phyloP scores from a whole-genome alignment of 2,888 invertebrate species.

The Crematogaster levior region DNA sequence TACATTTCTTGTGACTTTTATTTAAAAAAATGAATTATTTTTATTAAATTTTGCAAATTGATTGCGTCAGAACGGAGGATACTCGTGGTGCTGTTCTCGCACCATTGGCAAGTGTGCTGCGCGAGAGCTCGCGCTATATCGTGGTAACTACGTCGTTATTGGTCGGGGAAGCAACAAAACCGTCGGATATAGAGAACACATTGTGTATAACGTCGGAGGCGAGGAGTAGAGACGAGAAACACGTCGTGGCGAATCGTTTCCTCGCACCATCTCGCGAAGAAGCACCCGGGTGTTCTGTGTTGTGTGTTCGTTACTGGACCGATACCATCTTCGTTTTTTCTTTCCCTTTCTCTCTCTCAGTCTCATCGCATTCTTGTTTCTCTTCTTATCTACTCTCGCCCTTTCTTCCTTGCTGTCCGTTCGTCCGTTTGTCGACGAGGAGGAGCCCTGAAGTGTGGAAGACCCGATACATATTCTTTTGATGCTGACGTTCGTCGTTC shows the following conservation, averaged over 20 bases:
- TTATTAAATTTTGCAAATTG: background rate
- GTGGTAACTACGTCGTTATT: conserved; percentile 53
- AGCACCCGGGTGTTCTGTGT: conserved; percentile 68
- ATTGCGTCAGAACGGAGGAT: background rate
- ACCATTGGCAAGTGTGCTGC: conserved; percentile 30
- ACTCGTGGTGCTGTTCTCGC: background rate
- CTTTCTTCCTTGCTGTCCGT: conserved; percentile 34
- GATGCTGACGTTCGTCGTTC: conserved; percentile 38
- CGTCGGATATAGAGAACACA: conserved; percentile 72
- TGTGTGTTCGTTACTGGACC: conserved; percentile 73
- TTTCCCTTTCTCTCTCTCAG: conserved; percentile 30
- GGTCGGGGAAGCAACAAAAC: conserved; percentile 66
- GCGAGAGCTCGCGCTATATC: conserved; percentile 29
- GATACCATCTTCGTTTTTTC: conserved; percentile 71
- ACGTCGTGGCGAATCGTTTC: conserved; percentile 70
- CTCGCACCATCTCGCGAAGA: conserved; percentile 75
- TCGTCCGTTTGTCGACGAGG: conserved; percentile 48
- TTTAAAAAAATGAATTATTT: background rate
- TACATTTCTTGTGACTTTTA: background rate
- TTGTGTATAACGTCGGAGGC: conserved; percentile 62
- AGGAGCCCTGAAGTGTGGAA: conserved; percentile 53
- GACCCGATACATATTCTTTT: conserved; percentile 56
- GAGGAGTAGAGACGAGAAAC: conserved; percentile 60
- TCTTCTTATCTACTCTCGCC: conserved; percentile 52
- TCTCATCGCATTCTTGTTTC: conserved; percentile 43